Evolutionary conservation across 2,113 vertebrate species (phyloP).

Genomic region (Caloenas nicobarica): DNA sequence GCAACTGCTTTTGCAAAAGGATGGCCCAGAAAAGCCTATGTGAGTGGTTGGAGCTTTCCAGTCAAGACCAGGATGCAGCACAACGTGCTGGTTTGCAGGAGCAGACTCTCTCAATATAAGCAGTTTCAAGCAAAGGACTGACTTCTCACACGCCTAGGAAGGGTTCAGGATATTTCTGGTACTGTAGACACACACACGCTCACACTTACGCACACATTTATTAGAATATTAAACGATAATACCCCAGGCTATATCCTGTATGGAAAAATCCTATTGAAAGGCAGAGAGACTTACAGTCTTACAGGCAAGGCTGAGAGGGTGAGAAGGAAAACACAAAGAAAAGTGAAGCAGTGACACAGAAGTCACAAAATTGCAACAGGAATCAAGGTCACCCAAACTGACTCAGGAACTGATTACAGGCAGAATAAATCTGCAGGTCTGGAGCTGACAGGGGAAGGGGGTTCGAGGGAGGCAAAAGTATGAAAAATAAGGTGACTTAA

Average conservation of each 20-base stretch:
- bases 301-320: neutral
- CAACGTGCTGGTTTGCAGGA: neutral
- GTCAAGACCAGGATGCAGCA: neutral
- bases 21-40: neutral
- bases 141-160: neutral
- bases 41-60: neutral
- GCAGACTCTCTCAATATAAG: neutral
- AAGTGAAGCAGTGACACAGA: neutral
- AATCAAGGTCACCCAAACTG: constrained; percentile 16
- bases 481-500: neutral
- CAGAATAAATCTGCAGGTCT: constrained; percentile 5
- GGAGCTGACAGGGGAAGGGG: neutral
- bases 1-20: neutral
- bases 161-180: neutral
- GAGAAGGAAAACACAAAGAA: neutral
- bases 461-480: neutral
- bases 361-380: neutral
- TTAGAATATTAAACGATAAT: neutral
- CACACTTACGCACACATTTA: fast-evolving
- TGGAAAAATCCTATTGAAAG: neutral
- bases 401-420: neutral
- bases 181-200: neutral
- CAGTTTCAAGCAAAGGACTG: neutral
- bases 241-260: neutral
- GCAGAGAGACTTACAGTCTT: neutral